phyloP scores from a whole-genome alignment of 2,888 invertebrate species.

The Euphydryas editha region DNA sequence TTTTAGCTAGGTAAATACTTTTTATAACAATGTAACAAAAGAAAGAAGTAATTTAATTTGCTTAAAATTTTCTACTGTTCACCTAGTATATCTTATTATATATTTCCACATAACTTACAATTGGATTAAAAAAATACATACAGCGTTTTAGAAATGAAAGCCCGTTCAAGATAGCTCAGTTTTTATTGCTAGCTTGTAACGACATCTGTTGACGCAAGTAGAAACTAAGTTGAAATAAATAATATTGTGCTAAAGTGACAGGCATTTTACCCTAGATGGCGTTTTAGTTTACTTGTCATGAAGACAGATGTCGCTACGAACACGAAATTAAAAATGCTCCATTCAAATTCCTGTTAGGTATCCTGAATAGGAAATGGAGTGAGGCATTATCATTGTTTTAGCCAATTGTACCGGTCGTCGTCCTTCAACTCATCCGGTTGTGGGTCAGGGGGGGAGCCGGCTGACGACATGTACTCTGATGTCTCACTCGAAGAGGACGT shows the following conservation, averaged over 20 bases:
- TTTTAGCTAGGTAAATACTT: slow-evolving; percentile 89
- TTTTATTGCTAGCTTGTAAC: slow-evolving; percentile 32
- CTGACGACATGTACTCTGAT: slow-evolving; percentile 98
- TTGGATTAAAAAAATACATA: no score
- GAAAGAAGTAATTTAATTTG: no score
- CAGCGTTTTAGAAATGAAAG: no score
- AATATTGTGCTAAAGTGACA: not conserved
- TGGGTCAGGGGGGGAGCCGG: slow-evolving; percentile 95
- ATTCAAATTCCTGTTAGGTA: slow-evolving; percentile 39
- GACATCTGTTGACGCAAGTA: slow-evolving; percentile 56
- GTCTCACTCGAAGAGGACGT: slow-evolving; percentile 96
- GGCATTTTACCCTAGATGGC: slow-evolving; percentile 51
- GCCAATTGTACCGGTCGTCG: slow-evolving; percentile 95
- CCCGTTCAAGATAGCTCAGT: not conserved
- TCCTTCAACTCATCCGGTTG: slow-evolving; percentile 96
- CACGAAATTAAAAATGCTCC: slow-evolving; percentile 28
- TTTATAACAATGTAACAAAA: no score
- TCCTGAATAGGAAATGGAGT: slow-evolving; percentile 44
- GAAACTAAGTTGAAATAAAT: slow-evolving; percentile 27
- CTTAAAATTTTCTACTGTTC: no score
- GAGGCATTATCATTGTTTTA: slow-evolving; percentile 73
- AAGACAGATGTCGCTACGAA: slow-evolving; percentile 51
- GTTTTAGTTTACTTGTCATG: slow-evolving; percentile 35
- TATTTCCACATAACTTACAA: no score
- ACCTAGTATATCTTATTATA: no score